These are phyloP conservation scores for Ammodramus savannarum DNA, from an alignment of 2,113 vertebrate genomes.

Conservation along the genomic window DNA sequence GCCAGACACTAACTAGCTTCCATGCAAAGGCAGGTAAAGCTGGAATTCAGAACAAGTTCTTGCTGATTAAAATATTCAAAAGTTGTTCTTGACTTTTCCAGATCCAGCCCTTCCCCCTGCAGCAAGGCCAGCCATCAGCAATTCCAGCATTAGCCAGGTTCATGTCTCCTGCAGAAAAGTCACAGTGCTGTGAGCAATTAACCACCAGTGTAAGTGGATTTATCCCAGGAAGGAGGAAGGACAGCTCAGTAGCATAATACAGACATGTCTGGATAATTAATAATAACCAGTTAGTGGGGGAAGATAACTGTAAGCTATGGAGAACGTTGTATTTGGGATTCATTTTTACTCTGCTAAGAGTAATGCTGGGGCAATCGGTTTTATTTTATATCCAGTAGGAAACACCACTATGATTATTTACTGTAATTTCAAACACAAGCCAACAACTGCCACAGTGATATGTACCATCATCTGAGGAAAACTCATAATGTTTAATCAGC, in stretches of 20 bases:
- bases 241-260: not conserved
- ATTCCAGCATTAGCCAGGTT: not conserved
- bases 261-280: not conserved
- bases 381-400: not conserved
- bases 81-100: not conserved
- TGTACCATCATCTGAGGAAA: not conserved
- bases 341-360: not conserved
- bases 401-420: not conserved
- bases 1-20: not conserved
- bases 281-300: not conserved
- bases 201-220: not conserved
- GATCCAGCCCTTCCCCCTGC: not conserved
- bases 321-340: not conserved
- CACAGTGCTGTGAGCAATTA: not conserved
- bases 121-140: not conserved
- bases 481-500: not conserved
- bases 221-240: not conserved
- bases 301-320: not conserved
- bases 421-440: not conserved
- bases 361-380: not conserved
- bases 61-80: not conserved
- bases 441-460: not conserved
- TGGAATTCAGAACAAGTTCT: not conserved
- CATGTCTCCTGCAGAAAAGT: not conserved
- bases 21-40: not conserved